Conservation (phyloP, 1,140 invertebrate genomes). For the Drosophila subpulchrella region DNA sequence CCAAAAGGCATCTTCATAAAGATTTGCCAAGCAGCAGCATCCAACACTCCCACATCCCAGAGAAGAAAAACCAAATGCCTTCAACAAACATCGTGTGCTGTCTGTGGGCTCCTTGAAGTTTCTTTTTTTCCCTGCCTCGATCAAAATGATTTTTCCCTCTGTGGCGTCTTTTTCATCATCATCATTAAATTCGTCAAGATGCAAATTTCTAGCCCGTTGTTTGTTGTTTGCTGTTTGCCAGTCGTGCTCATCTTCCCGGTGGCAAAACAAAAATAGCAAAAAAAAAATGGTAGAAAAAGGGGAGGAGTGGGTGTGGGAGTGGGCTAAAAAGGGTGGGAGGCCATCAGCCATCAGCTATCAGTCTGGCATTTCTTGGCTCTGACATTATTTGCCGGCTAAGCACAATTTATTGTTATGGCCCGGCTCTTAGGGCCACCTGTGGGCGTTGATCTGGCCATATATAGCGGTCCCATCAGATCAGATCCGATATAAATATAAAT, state of each 20-base stretch:
- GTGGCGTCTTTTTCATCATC: conserved; percentile 74
- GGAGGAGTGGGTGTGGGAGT: conserved; percentile 17
- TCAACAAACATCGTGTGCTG: conserved; percentile 71
- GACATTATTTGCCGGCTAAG: conserved; percentile 26
- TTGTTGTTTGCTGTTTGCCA: conserved; percentile 46
- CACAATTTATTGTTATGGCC: conserved; percentile 54
- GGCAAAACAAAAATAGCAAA: conserved; percentile 2
- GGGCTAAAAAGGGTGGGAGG: conserved; percentile 24
- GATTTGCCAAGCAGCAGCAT: conserved; percentile 53
- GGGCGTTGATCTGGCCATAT: conserved; percentile 48
- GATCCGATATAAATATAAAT: conserved; percentile 26
- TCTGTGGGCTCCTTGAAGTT: conserved; percentile 74
- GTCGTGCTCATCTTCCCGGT: conserved; percentile 76
- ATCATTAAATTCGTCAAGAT: conserved; percentile 83
- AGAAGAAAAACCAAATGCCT: conserved; percentile 23
- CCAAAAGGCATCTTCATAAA: conserved; percentile 82
- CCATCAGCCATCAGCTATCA: conserved; percentile 22
- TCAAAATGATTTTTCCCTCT: conserved; percentile 69
- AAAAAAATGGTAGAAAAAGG: conserved; percentile 10
- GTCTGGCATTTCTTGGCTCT: conserved; percentile 52
- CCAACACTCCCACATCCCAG: conserved; percentile 75
- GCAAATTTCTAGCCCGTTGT: conserved; percentile 69
- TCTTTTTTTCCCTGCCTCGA: conserved; percentile 65
- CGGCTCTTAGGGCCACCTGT: conserved; percentile 61
- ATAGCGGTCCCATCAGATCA: conserved; percentile 20